Evolutionary conservation across 2,797 vertebrate species (phyloP).

Genomic region (Nyctibius grandis): DNA sequence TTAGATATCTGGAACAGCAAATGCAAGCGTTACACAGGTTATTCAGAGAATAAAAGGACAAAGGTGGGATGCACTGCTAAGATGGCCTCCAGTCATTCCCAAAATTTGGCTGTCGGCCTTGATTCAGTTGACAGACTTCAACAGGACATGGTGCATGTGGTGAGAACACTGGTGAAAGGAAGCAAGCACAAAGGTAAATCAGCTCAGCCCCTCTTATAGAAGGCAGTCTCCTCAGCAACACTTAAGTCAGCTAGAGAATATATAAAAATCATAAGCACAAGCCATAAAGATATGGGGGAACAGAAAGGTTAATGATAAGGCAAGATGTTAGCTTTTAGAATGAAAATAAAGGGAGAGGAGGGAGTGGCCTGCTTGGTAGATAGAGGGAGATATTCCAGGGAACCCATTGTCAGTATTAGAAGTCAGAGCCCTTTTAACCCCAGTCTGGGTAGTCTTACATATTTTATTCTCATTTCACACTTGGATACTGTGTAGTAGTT

Average conservation of each 20-base stretch:
- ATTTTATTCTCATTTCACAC: neutral
- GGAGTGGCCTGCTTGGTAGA: neutral
- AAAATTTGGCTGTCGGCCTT: neutral
- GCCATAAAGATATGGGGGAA: neutral
- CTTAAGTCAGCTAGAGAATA: neutral
- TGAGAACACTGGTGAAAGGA: neutral
- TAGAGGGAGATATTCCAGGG: neutral
- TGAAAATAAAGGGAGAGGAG: neutral
- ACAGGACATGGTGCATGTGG: neutral
- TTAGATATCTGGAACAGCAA: neutral
- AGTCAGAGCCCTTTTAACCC: neutral
- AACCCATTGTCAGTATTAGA: neutral
- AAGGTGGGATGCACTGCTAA: neutral
- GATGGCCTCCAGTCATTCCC: neutral
- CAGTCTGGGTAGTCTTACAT: neutral
- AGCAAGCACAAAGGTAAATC: neutral
- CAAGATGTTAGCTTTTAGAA: neutral
- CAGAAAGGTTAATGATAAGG: neutral
- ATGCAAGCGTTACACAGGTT: neutral
- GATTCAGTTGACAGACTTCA: neutral
- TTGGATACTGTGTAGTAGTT: neutral
- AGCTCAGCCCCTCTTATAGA: neutral
- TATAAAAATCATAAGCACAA: neutral
- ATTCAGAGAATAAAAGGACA: neutral
- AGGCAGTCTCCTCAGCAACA: neutral